Conservation (phyloP, 37 sponge, comb jelly and placozoan species). For the Lycopodina hypogea region DNA sequence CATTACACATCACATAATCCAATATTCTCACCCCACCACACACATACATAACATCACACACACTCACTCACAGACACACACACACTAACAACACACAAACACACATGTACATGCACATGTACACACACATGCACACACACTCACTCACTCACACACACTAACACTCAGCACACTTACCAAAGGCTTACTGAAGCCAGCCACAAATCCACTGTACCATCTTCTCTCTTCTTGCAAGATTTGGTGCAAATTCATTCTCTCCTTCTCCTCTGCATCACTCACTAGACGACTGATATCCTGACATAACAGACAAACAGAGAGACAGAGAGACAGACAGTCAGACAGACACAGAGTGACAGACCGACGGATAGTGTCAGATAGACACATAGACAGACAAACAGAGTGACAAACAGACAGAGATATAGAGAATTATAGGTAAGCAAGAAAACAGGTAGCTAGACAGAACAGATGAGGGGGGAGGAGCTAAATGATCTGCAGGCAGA, state of each 20-base stretch:
- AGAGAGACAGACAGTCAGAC: not conserved
- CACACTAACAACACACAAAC: no score
- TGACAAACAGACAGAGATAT: no score
- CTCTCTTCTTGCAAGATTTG: slow-evolving; percentile 62
- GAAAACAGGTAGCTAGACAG: no score
- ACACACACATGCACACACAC: not conserved
- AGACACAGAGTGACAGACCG: not conserved
- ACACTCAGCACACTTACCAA: slow-evolving; percentile 46
- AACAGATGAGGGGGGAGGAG: no score
- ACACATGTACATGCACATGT: not conserved
- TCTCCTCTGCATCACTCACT: slow-evolving; percentile 30
- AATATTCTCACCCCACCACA: slow-evolving; percentile 4
- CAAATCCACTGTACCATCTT: slow-evolving; percentile 55
- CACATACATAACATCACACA: slow-evolving; percentile 28
- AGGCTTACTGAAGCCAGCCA: slow-evolving; percentile 36
- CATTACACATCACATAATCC: slow-evolving; percentile 6
- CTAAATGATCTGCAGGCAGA: no score
- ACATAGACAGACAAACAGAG: no score
- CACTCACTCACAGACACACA: slow-evolving; percentile 10
- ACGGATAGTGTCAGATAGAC: not conserved
- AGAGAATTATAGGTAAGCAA: no score
- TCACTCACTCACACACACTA: not conserved
- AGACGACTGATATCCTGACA: slow-evolving; percentile 44
- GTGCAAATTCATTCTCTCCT: slow-evolving; percentile 53
- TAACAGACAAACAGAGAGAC: no score